Conservation (phyloP, 2,113 vertebrate genomes). For the Lontra canadensis region DNA sequence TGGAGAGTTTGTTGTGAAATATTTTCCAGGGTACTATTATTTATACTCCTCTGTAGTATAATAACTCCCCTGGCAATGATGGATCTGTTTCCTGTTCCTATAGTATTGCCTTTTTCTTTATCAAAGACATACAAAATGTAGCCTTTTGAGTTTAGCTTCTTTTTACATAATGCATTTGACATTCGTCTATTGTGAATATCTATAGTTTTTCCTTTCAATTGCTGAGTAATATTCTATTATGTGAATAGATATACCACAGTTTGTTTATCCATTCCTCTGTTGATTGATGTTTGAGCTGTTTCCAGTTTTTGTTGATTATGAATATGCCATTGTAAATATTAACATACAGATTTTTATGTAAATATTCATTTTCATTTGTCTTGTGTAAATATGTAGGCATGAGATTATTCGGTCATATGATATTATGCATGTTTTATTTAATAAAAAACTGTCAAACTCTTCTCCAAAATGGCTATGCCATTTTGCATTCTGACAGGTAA, state of each 20-base stretch:
- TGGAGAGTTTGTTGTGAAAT: not conserved
- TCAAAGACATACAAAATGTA: not conserved
- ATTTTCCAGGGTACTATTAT: not conserved
- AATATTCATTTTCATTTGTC: not conserved
- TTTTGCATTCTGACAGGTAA: not conserved
- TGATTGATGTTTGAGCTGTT: not conserved
- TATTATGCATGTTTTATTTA: not conserved
- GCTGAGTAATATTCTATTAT: not conserved
- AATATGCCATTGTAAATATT: not conserved
- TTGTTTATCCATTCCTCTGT: not conserved
- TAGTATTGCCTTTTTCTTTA: not conserved
- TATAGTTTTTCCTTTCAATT: not conserved
- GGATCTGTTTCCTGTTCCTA: not conserved
- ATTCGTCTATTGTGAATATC: not conserved
- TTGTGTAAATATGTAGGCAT: not conserved
- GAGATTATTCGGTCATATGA: not conserved
- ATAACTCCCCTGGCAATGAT: not conserved
- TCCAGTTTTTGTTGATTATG: not conserved
- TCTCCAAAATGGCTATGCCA: not conserved
- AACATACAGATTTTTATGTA: not conserved
- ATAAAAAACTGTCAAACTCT: not conserved
- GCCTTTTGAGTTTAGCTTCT: not conserved
- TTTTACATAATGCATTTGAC: not conserved
- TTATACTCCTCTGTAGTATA: not conserved
- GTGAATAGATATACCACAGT: not conserved